These are phyloP conservation scores for Protula sp. DNA, from an alignment of 2,888 invertebrate species.

Conservation along the genomic window DNA sequence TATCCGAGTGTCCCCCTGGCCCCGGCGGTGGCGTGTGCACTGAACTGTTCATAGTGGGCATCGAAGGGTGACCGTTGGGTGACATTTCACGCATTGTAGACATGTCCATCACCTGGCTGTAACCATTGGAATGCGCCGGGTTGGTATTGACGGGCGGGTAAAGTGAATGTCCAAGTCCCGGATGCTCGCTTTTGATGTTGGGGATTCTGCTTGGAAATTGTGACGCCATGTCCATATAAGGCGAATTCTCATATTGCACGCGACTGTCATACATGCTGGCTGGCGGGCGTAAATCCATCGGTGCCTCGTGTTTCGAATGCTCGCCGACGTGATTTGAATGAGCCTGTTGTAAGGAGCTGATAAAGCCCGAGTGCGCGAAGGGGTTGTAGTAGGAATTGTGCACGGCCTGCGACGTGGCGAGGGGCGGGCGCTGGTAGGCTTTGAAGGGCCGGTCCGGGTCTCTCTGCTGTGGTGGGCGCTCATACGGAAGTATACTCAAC, in stretches of 20 bases:
- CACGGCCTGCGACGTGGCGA: not conserved
- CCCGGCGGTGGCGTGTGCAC: not conserved
- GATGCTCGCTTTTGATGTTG: not conserved
- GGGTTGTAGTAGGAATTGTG: conserved; percentile 4
- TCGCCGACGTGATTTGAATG: not conserved
- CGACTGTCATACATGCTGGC: not conserved
- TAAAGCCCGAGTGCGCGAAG: not conserved
- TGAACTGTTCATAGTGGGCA: not conserved
- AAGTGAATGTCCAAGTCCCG: not conserved
- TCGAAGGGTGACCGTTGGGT: not conserved
- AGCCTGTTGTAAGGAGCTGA: not conserved
- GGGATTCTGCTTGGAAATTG: not conserved
- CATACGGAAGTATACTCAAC: conserved; percentile 18
- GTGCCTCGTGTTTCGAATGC: not conserved
- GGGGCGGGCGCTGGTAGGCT: conserved; percentile 16
- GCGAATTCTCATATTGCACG: not conserved
- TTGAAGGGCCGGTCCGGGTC: conserved; percentile 24
- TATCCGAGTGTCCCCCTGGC: not conserved
- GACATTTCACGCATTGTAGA: not conserved
- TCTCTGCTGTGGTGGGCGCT: conserved; percentile 3
- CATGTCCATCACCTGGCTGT: not conserved
- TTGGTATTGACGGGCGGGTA: not conserved
- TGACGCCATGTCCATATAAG: not conserved
- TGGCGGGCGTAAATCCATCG: not conserved
- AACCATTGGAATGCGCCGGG: not conserved